Evolutionary conservation across 2,888 invertebrate species (phyloP), one percentile per base, ranked within the genome.

Genomic region (Drosophila eohydei): DNA sequence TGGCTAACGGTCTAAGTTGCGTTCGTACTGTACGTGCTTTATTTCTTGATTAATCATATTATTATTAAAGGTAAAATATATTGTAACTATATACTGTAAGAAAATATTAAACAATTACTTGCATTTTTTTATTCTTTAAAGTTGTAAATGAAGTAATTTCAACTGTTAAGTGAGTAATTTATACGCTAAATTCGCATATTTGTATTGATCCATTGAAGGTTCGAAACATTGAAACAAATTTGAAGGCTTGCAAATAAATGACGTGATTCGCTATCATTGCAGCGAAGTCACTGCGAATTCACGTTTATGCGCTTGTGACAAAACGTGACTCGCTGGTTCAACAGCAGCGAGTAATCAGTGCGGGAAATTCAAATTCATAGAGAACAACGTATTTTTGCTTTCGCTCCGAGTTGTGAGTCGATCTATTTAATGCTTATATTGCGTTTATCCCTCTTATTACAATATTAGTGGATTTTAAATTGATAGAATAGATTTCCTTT

Each of bases 261-360:
- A 2, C 21, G 9, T 16, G 21, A 43, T 26, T 44, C 7, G 44
- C 26, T 5, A 6, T 43, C 6, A 12, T 2, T 21, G 9, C 12
- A 21, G 21, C 21, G 21, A 21, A 21, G 21, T 21, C 21, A 21
- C 21, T 21, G 21, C 21, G 21, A n/a, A 34, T n/a, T 28, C 46
- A 28, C 14, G 12, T 14, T 9, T 46, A 14, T 26, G 8, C 26
- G 44, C 11, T 26, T 9, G 1, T 2, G 32, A 44, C 12, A 6
- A 46, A 46, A 46, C 28, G 16, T 7, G 4, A 46, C 58, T 48
- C 58, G 58, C 16, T 58, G 34, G 26, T 9, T 48, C 9, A 9
- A 16, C 14, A 16, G 14, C 28, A 58, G 36, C 58, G 56, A 56
- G 26, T 34, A 34, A 43, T 4, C 28, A n/a, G 43, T 9, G 52